Percentiles rank a stretch among this genome's conserved stretches.
These are phyloP conservation scores for Muraenolepis orangiensis DNA, from an alignment of 2,797 vertebrate species.

Conservation along the genomic window DNA sequence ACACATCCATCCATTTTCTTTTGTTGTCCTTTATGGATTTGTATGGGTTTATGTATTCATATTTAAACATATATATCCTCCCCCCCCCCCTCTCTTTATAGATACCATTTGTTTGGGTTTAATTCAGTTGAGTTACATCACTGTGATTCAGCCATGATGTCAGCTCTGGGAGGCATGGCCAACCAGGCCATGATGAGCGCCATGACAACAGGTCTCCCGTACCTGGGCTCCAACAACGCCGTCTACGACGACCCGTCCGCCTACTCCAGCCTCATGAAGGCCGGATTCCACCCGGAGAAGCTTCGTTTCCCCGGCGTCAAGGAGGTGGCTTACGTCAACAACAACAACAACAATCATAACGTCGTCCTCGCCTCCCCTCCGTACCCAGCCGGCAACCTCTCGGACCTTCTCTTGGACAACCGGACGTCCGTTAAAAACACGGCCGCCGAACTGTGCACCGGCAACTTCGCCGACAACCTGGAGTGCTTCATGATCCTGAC, in stretches of 20 bases:
- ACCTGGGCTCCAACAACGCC: conserved; percentile 89
- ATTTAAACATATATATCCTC: background rate
- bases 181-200: conserved; percentile 89
- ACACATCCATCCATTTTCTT: conserved; percentile 2
- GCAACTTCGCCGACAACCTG: conserved; percentile 95
- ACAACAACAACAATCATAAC: background rate
- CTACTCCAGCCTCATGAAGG: conserved; percentile 53
- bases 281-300: conserved; percentile 78
- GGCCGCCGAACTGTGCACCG: conserved; percentile 84
- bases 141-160: conserved; percentile 69
- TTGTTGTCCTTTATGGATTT: background rate
- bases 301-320: conserved; percentile 79
- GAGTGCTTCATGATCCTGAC: conserved; percentile 99
- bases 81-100: background rate
- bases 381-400: conserved; percentile 69
- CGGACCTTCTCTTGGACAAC: conserved; percentile 81
- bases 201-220: conserved; percentile 88
- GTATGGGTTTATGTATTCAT: background rate
- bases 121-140: background rate
- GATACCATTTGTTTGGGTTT: background rate
- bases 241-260: conserved; percentile 71
- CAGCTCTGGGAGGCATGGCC: conserved; percentile 85
- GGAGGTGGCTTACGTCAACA: conserved; percentile 72
- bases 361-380: background rate
- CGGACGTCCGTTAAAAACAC: conserved; percentile 73